Percentiles rank a stretch among this genome's conserved stretches.
These are phyloP conservation scores for Tylochromis polylepis DNA, from an alignment of 2,113 vertebrate species.

Conservation along the genomic window DNA sequence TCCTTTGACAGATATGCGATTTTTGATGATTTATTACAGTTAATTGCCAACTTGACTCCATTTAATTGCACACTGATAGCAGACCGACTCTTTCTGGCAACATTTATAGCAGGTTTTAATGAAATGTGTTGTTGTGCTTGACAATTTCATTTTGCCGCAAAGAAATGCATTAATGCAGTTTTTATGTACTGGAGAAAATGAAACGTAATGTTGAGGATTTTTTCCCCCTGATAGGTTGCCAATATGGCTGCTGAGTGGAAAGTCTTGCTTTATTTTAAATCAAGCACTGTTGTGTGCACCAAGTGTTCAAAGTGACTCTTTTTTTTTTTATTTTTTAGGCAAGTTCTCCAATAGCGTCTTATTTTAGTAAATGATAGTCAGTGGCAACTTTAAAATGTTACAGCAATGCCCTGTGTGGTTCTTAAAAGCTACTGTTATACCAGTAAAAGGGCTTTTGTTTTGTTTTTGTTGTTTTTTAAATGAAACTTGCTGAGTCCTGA, in stretches of 20 bases:
- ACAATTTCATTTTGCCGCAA: not conserved
- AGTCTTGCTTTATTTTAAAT: not conserved
- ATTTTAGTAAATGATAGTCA: not conserved
- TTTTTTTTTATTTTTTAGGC: rapidly evolving
- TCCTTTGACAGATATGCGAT: not conserved
- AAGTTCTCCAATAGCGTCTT: not conserved
- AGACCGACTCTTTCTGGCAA: not conserved
- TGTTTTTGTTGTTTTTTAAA: not conserved
- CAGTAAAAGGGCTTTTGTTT: not conserved
- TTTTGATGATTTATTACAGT: not conserved
- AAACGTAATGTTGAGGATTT: not conserved
- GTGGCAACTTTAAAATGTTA: not conserved
- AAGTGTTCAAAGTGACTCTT: not conserved
- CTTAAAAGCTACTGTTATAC: not conserved
- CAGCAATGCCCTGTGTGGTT: not conserved
- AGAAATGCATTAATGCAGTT: not conserved
- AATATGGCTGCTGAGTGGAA: not conserved
- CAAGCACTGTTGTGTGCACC: not conserved
- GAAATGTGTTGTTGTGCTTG: not conserved
- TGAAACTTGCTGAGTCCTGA: not conserved
- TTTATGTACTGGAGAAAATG: not conserved
- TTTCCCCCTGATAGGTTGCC: not conserved
- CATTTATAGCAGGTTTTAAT: not conserved
- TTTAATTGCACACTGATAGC: not conserved
- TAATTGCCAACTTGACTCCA: not conserved